These are phyloP conservation scores for Eulemur macaco DNA, from an alignment of 2,113 vertebrate genomes.

Conservation along the genomic window DNA sequence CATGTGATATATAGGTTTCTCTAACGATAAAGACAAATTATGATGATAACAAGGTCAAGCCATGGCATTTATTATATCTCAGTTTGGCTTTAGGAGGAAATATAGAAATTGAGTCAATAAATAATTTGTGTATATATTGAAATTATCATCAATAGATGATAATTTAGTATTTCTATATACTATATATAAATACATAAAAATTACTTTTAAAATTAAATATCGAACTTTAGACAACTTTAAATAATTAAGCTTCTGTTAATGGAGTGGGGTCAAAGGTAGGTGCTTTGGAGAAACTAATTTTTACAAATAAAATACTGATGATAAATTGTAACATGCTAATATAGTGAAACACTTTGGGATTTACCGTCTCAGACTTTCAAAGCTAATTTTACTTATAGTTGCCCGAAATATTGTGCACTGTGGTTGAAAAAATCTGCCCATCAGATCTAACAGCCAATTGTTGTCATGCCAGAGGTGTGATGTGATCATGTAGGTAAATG, in stretches of 20 bases:
- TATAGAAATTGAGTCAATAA: background rate
- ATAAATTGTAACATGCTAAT: background rate
- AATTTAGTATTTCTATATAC: background rate
- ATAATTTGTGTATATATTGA: background rate
- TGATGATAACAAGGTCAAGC: conserved; percentile 25
- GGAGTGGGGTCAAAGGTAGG: background rate
- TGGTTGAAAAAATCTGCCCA: background rate
- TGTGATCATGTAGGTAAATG: background rate
- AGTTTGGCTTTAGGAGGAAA: background rate
- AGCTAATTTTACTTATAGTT: background rate
- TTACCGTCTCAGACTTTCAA: background rate
- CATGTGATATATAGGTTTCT: background rate
- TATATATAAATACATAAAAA: background rate
- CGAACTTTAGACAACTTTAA: background rate
- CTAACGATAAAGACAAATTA: conserved; percentile 40
- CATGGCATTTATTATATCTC: background rate
- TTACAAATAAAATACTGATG: background rate
- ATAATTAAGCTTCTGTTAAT: background rate
- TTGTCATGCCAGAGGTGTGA: background rate
- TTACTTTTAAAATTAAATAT: background rate
- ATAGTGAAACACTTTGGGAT: background rate
- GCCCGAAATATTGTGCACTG: background rate
- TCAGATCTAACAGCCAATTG: background rate
- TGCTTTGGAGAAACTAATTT: background rate
- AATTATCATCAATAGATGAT: background rate